These are phyloP conservation scores for Dunckerocampus dactyliophorus DNA, from an alignment of 2,113 vertebrate genomes.

Conservation along the genomic window DNA sequence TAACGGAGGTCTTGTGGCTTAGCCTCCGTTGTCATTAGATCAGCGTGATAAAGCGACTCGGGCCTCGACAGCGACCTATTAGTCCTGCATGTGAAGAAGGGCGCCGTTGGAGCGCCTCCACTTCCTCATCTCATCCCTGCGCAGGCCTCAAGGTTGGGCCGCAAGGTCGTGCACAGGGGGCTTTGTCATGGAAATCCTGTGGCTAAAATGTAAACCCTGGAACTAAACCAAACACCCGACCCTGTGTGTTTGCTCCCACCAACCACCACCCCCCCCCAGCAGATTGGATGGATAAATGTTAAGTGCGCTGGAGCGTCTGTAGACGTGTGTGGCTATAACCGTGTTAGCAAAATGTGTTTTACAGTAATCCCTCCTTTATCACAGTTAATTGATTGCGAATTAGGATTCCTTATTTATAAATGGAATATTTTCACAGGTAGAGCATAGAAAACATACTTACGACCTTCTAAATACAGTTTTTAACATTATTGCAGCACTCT, in stretches of 20 bases:
- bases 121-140: constrained; percentile 53
- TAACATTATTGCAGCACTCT: too few species aligned
- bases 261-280: neutral
- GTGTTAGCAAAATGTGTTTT: too few species aligned
- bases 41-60: constrained; percentile 67
- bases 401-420: too few species aligned
- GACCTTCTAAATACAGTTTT: too few species aligned
- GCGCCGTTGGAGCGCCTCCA: constrained; percentile 45
- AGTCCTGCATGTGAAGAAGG: constrained; percentile 54
- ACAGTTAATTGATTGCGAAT: too few species aligned
- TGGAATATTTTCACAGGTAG: too few species aligned
- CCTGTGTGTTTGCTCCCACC: constrained; percentile 29
- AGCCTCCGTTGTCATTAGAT: constrained; percentile 62
- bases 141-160: constrained; percentile 65
- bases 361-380: too few species aligned
- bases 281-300: constrained; percentile 39
- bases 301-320: constrained; percentile 29
- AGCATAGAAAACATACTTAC: too few species aligned
- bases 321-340: neutral
- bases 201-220: constrained; percentile 62
- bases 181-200: constrained; percentile 73
- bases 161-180: constrained; percentile 63
- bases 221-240: constrained; percentile 53
- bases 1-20: constrained; percentile 52
- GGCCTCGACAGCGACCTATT: constrained; percentile 53